These are phyloP conservation scores for Chloropsis hardwickii DNA, from an alignment of 2,113 vertebrate genomes.

Conservation along the genomic window DNA sequence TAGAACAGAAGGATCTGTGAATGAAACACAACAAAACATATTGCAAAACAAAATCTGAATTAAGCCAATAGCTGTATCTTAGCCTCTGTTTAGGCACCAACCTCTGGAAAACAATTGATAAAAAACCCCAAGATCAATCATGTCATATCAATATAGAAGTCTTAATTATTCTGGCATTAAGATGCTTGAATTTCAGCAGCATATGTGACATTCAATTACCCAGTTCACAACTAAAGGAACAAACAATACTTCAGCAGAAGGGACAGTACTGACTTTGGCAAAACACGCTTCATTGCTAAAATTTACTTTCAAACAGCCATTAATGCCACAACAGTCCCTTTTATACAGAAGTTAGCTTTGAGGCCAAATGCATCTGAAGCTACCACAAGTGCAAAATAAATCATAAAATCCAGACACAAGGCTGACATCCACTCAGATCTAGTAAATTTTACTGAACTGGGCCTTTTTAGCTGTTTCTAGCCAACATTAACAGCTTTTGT, in stretches of 20 bases:
- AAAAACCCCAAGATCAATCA: not conserved
- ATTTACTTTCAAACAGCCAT: not conserved
- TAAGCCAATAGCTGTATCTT: not conserved
- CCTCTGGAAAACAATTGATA: not conserved
- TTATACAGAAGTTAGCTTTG: not conserved
- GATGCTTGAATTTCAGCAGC: not conserved
- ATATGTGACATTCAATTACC: not conserved
- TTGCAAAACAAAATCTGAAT: not conserved
- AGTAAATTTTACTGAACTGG: not conserved
- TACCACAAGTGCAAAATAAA: not conserved
- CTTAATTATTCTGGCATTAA: not conserved
- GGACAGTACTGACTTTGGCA: not conserved
- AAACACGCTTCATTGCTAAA: not conserved
- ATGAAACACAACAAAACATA: not conserved
- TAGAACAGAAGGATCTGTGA: constrained; percentile 87
- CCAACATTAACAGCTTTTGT: not conserved
- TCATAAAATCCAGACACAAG: not conserved
- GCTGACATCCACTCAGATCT: not conserved
- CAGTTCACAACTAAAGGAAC: not conserved
- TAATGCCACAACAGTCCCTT: not conserved
- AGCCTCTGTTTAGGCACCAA: not conserved
- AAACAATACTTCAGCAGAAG: not conserved
- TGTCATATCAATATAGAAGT: not conserved
- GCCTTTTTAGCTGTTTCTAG: not conserved
- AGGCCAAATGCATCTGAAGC: not conserved